Conservation (phyloP, 1,140 invertebrate species). For the Leptinotarsa texana region DNA sequence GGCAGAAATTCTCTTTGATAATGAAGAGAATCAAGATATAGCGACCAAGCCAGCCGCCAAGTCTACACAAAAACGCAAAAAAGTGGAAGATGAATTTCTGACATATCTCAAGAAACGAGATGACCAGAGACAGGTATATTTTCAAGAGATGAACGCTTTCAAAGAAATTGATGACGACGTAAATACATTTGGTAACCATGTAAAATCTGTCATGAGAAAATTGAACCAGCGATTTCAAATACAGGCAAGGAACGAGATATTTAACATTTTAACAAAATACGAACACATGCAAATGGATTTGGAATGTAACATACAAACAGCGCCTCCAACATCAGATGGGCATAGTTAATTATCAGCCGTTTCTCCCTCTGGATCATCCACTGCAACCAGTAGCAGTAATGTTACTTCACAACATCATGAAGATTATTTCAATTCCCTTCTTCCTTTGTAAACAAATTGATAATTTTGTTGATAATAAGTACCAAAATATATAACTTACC, state of each 20-base stretch:
- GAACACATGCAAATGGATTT: slow-evolving; percentile 2
- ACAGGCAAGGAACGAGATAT: slow-evolving; percentile 3
- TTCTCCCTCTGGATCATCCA: background rate
- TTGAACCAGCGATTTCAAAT: slow-evolving; percentile 2
- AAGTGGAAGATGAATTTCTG: slow-evolving; percentile 1
- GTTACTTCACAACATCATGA: background rate
- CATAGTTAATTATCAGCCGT: background rate
- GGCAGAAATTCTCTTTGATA: background rate
- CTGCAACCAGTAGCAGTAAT: slow-evolving; percentile 4
- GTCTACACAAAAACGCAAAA: background rate
- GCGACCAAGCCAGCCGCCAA: background rate
- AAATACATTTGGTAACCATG: slow-evolving; percentile 1
- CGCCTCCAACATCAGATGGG: background rate
- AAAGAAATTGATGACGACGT: slow-evolving; percentile 1
- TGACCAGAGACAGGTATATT: background rate
- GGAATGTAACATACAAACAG: slow-evolving; percentile 9
- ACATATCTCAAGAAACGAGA: background rate
- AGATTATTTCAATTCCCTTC: background rate
- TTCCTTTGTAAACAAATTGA: background rate
- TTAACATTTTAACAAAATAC: slow-evolving; percentile 7
- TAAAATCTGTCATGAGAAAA: slow-evolving; percentile 2
- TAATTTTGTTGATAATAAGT: slow-evolving; percentile 1
- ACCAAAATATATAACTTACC: slow-evolving; percentile 7
- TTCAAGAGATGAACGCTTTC: background rate
- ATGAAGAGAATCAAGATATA: slow-evolving; percentile 1